Percentiles rank a stretch among this genome's conserved stretches.
Conservation (phyloP, 1,140 invertebrate species). For the Drosophila mojavensis region DNA sequence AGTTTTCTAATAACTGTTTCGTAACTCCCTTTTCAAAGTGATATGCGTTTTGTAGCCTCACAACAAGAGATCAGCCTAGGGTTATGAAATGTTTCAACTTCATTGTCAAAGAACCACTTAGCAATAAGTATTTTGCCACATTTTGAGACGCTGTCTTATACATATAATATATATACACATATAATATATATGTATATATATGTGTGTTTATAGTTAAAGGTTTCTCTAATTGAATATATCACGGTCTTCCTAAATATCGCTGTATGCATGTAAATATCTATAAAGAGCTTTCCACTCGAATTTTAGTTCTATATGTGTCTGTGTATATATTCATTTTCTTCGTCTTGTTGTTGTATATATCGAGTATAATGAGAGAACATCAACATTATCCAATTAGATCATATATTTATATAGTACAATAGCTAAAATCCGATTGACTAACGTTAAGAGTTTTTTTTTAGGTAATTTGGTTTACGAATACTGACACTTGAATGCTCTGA, state of each 20-base stretch:
- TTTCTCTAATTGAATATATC: slow-evolving; percentile 79
- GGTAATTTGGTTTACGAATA: slow-evolving; percentile 82
- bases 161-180: slow-evolving; percentile 75
- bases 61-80: slow-evolving; percentile 66
- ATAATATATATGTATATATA: slow-evolving; percentile 65
- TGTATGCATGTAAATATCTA: slow-evolving; percentile 81
- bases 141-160: slow-evolving; percentile 64
- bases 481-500: slow-evolving; percentile 80
- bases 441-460: slow-evolving; percentile 58
- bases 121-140: slow-evolving; percentile 71
- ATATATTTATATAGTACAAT: slow-evolving; percentile 55
- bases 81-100: slow-evolving; percentile 62
- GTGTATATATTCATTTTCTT: slow-evolving; percentile 29
- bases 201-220: slow-evolving; percentile 52
- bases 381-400: slow-evolving; percentile 65
- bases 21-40: slow-evolving; percentile 65
- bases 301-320: slow-evolving; percentile 52
- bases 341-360: slow-evolving; percentile 25
- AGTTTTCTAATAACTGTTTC: slow-evolving; percentile 8
- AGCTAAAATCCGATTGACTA: slow-evolving; percentile 57
- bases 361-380: slow-evolving; percentile 53
- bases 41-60: slow-evolving; percentile 76
- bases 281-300: slow-evolving; percentile 62
- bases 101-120: slow-evolving; percentile 50
- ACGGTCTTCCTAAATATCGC: slow-evolving; percentile 80